Conservation (phyloP, 2,888 invertebrate genomes). For the Eulithis testata region DNA sequence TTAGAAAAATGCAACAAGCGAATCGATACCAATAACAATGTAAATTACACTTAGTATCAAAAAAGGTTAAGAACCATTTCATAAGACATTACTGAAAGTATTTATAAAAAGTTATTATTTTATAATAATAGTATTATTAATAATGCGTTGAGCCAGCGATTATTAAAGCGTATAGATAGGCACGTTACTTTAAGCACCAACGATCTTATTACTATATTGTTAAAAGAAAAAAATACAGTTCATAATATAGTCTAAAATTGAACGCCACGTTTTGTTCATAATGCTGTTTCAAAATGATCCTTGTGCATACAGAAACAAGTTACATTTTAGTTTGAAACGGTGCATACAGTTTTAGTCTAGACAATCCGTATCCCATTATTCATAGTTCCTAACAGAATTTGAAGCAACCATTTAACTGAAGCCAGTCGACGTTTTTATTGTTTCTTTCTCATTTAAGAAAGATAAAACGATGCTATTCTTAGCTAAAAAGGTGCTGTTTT, state of each 20-base stretch:
- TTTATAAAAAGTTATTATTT: conserved; percentile 14
- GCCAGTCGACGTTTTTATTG: neutral
- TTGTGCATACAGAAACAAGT: neutral
- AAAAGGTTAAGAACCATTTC: conserved; percentile 26
- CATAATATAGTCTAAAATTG: too few species aligned
- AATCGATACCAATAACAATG: too few species aligned
- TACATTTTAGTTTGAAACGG: too few species aligned
- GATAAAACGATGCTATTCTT: neutral
- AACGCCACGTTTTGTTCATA: too few species aligned
- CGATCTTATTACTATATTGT: conserved; percentile 47
- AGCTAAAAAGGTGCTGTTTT: neutral
- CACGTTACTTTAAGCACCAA: conserved; percentile 62
- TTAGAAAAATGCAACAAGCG: too few species aligned
- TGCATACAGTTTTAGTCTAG: too few species aligned
- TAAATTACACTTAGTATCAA: conserved; percentile 34
- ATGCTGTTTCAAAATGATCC: neutral
- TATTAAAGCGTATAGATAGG: conserved; percentile 60
- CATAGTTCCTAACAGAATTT: too few species aligned
- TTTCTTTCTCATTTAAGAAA: neutral
- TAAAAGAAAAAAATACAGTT: too few species aligned
- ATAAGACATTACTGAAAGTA: conserved; percentile 18
- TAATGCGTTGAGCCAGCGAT: conserved; percentile 72
- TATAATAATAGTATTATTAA: conserved; percentile 50
- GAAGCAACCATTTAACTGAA: too few species aligned
- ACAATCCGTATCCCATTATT: too few species aligned